These are phyloP conservation scores for Apostichopus californicus DNA, from an alignment of 35 echinoderm and acorn worm species.

Conservation along the genomic window DNA sequence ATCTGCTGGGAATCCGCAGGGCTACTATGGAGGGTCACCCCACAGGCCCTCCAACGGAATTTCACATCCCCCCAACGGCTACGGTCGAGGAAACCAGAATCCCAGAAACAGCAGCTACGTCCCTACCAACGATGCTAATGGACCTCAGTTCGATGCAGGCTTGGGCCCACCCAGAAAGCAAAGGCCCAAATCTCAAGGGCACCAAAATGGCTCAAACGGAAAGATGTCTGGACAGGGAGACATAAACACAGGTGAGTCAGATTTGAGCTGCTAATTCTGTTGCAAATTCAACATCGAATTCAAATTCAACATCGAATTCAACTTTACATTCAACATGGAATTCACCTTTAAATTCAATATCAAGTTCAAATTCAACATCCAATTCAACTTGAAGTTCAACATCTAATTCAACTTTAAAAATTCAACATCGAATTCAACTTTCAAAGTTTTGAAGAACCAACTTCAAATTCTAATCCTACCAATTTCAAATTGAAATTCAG, in stretches of 20 bases:
- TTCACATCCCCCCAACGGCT: background rate
- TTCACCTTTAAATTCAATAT: no score
- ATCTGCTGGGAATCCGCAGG: background rate
- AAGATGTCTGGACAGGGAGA: slow-evolving; percentile 16
- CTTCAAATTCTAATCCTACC: no score
- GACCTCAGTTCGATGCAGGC: slow-evolving; percentile 25
- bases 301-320: no score
- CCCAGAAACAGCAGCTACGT: background rate
- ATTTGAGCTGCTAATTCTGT: no score
- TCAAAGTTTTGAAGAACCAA: no score
- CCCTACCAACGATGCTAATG: background rate
- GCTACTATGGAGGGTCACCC: background rate
- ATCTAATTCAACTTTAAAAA: no score
- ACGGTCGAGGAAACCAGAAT: slow-evolving; percentile 1
- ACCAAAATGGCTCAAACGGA: background rate
- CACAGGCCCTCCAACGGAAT: slow-evolving; percentile 26
- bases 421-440: no score
- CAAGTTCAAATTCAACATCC: no score
- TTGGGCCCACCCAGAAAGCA: slow-evolving; percentile 14
- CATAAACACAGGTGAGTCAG: slow-evolving; percentile 18
- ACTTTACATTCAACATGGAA: no score
- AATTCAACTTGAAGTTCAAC: no score
- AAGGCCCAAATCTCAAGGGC: background rate
- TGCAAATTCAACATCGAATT: no score
- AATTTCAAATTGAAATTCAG: no score